Percentiles rank a stretch among this genome's conserved stretches.
phyloP scores from a whole-genome alignment of 2,113 vertebrate species.

The Nibea coibor region DNA sequence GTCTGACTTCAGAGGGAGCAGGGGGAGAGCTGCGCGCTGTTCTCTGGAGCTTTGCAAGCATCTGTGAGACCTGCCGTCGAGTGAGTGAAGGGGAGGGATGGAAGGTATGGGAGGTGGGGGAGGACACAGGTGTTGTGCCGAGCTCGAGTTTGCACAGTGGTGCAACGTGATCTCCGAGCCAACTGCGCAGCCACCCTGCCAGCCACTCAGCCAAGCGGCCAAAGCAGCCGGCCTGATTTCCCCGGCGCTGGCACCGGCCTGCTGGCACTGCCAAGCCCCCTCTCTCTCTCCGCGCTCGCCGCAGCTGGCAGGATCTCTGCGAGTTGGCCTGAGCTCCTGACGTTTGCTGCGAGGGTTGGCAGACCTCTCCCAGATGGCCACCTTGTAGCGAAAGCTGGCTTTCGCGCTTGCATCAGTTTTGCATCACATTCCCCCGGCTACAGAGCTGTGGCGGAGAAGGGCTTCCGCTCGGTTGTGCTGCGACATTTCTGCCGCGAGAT shows the following conservation, averaged over 20 bases:
- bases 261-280: slow-evolving; percentile 41
- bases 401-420: slow-evolving; percentile 60
- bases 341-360: slow-evolving; percentile 58
- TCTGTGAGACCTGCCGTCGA: slow-evolving; percentile 66
- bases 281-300: slow-evolving; percentile 24
- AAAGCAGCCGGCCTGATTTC: slow-evolving; percentile 64
- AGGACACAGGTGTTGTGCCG: slow-evolving; percentile 67
- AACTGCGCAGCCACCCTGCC: slow-evolving; percentile 56
- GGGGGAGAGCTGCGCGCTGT: slow-evolving; percentile 33
- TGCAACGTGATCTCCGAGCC: slow-evolving; percentile 65
- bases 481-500: slow-evolving; percentile 22
- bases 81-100: slow-evolving; percentile 23
- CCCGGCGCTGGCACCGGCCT: slow-evolving; percentile 51
- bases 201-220: slow-evolving; percentile 57
- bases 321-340: slow-evolving; percentile 58
- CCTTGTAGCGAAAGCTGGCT: slow-evolving; percentile 60
- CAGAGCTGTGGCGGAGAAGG: slow-evolving; percentile 29
- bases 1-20: slow-evolving; percentile 71
- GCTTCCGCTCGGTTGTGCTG: slow-evolving; percentile 13
- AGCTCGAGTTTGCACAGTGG: slow-evolving; percentile 67
- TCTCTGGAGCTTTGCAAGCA: slow-evolving; percentile 74
- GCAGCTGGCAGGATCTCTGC: slow-evolving; percentile 65
- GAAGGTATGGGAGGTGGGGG: not conserved
- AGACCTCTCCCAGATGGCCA: slow-evolving; percentile 69
- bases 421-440: slow-evolving; percentile 50